Conservation (phyloP, 1,140 invertebrate genomes). For the silkworm (Bombyx mori) region DNA sequence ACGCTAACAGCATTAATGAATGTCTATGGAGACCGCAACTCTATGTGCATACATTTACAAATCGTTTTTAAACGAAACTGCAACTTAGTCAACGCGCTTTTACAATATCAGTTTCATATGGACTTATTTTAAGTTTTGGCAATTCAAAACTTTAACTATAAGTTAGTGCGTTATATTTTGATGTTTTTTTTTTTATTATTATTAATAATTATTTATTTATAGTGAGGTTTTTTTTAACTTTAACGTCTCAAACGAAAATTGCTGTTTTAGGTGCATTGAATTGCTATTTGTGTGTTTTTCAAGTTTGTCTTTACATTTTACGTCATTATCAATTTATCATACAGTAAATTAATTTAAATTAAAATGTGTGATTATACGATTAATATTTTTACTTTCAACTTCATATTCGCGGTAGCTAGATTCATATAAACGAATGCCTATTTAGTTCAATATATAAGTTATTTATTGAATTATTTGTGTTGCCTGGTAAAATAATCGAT, state of each 20-base stretch:
- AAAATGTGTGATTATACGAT: conserved; percentile 55
- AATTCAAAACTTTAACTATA: conserved; percentile 71
- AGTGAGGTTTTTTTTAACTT: conserved; percentile 31
- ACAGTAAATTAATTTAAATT: conserved; percentile 50
- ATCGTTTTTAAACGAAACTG: conserved; percentile 1
- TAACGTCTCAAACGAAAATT: conserved; percentile 47
- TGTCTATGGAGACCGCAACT: conserved; percentile 34
- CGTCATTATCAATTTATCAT: conserved; percentile 42
- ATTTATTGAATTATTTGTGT: conserved; percentile 57
- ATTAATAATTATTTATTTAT: conserved; percentile 55
- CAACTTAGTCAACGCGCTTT: conserved; percentile 16
- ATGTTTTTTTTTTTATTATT: conserved; percentile 21
- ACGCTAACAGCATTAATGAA: conserved; percentile 59
- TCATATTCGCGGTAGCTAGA: conserved; percentile 57
- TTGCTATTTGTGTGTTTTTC: conserved; percentile 42
- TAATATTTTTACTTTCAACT: conserved; percentile 40
- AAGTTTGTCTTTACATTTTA: conserved; percentile 30
- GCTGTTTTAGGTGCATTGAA: conserved; percentile 36
- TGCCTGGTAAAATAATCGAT: conserved; percentile 44
- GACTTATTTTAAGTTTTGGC: conserved; percentile 71
- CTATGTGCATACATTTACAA: background rate
- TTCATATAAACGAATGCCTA: conserved; percentile 33
- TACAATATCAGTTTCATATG: conserved; percentile 40
- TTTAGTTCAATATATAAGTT: conserved; percentile 45
- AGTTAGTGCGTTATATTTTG: conserved; percentile 67